A percentile compares a stretch with the other conserved stretches of the same genome.
These are phyloP conservation scores for Zosterops lateralis DNA, from an alignment of 2,113 vertebrate genomes.

Conservation along the genomic window DNA sequence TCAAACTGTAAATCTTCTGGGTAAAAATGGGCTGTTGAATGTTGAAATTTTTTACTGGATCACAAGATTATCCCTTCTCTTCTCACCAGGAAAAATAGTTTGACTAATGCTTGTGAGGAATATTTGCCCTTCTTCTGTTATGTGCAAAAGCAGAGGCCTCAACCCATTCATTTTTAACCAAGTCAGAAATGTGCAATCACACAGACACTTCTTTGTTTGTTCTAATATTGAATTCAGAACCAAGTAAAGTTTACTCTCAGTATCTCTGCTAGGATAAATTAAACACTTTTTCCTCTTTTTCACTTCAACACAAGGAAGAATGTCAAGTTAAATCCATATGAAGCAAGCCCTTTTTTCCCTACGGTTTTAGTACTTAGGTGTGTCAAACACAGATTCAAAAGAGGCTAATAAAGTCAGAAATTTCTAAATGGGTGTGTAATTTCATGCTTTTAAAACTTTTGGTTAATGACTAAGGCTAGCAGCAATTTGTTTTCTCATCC, in stretches of 20 bases:
- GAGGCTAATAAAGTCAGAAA: conserved; percentile 76
- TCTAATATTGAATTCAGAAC: neutral
- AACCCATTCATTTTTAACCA: neutral
- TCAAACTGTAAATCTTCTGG: neutral
- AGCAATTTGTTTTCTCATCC: conserved; percentile 71
- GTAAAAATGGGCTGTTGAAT: neutral
- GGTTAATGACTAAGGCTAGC: conserved; percentile 76
- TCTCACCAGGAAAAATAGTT: neutral
- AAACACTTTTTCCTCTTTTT: neutral
- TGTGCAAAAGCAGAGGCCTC: neutral
- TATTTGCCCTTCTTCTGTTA: conserved; percentile 9
- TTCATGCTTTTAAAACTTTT: conserved; percentile 75
- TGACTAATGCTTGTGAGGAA: conserved; percentile 13
- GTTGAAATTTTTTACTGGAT: neutral
- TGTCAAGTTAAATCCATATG: conserved; percentile 9
- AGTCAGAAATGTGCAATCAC: neutral
- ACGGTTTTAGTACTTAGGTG: conserved; percentile 68
- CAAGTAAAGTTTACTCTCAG: neutral
- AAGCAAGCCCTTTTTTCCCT: conserved; percentile 53
- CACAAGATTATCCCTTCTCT: neutral
- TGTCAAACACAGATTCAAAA: conserved; percentile 72
- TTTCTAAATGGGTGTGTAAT: conserved; percentile 76
- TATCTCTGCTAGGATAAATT: neutral
- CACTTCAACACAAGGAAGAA: neutral
- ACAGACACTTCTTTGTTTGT: neutral